These are phyloP conservation scores for Aradophagus sp. DNA, from an alignment of 1,140 invertebrate genomes.

Conservation along the genomic window DNA sequence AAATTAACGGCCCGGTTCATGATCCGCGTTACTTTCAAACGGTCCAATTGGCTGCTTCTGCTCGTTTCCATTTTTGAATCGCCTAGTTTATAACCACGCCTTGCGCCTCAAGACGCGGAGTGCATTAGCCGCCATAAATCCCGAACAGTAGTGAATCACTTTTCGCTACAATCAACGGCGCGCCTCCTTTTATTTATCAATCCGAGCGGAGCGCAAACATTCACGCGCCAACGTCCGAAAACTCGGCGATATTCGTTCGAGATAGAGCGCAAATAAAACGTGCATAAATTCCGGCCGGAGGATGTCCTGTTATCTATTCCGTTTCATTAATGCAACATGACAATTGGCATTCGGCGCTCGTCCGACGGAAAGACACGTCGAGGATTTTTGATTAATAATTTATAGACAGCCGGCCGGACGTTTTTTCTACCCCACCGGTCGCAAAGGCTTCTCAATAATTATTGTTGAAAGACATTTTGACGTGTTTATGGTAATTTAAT, in stretches of 20 bases:
- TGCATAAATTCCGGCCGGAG: constrained; percentile 36
- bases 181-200: constrained; percentile 47
- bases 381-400: constrained; percentile 50
- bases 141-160: constrained; percentile 55
- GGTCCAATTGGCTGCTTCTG: constrained; percentile 46
- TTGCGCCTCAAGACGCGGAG: constrained; percentile 33
- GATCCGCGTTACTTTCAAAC: constrained; percentile 1
- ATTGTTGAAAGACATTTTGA: constrained; percentile 19
- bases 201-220: constrained; percentile 31
- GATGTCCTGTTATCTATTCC: constrained; percentile 51
- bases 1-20: constrained; percentile 28
- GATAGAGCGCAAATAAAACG: constrained; percentile 37
- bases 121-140: constrained; percentile 57
- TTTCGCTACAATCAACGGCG: constrained; percentile 35
- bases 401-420: constrained; percentile 21
- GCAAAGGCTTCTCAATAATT: constrained; percentile 22
- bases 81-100: constrained; percentile 57
- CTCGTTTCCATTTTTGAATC: constrained; percentile 59
- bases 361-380: constrained; percentile 10
- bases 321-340: constrained; percentile 51
- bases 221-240: constrained; percentile 44
- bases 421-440: constrained; percentile 3
- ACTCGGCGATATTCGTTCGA: constrained; percentile 40
- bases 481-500: constrained; percentile 45
- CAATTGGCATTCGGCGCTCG: constrained; percentile 41